Evolutionary conservation across 2,888 invertebrate genomes (phyloP).

Genomic region (Dolichopus griseipennis): DNA sequence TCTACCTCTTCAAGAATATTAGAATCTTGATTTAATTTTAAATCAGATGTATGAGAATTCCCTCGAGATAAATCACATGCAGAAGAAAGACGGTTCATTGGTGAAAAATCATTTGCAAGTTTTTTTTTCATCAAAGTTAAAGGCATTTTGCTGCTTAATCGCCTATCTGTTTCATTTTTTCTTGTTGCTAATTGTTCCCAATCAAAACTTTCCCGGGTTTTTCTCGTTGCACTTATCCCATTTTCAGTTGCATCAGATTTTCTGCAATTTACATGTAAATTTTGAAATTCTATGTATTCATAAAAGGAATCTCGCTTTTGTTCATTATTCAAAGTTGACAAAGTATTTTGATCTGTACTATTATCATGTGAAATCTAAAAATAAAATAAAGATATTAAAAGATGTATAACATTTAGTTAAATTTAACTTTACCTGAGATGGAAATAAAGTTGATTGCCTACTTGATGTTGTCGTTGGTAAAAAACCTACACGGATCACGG

Average conservation of each 20-base stretch:
- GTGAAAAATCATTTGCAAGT: background rate
- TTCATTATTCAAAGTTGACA: slow-evolving; percentile 14
- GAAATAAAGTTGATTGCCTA: slow-evolving; percentile 20
- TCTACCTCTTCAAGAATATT: background rate
- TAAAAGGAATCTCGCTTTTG: slow-evolving; percentile 36
- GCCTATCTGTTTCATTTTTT: slow-evolving; percentile 21
- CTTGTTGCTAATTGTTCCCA: slow-evolving; percentile 32
- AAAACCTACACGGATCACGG: slow-evolving; percentile 35
- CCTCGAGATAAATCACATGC: background rate
- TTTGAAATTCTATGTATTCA: slow-evolving; percentile 37
- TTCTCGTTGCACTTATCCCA: slow-evolving; percentile 29
- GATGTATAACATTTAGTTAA: background rate
- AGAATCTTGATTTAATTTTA: background rate
- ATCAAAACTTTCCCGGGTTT: slow-evolving; percentile 37
- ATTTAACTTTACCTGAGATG: background rate
- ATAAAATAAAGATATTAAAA: too few species aligned
- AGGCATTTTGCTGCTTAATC: background rate
- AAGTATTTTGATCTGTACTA: slow-evolving; percentile 13
- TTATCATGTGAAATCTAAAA: background rate
- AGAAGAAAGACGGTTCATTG: background rate
- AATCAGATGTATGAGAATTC: background rate
- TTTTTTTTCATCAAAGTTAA: background rate
- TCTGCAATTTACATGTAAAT: background rate
- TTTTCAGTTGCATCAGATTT: background rate
- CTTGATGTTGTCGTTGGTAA: slow-evolving; percentile 30